A percentile compares a stretch with the other conserved stretches of the same genome.
Conservation (phyloP, 1,140 invertebrate genomes). For the Pseudomyrmex flavicornis region DNA sequence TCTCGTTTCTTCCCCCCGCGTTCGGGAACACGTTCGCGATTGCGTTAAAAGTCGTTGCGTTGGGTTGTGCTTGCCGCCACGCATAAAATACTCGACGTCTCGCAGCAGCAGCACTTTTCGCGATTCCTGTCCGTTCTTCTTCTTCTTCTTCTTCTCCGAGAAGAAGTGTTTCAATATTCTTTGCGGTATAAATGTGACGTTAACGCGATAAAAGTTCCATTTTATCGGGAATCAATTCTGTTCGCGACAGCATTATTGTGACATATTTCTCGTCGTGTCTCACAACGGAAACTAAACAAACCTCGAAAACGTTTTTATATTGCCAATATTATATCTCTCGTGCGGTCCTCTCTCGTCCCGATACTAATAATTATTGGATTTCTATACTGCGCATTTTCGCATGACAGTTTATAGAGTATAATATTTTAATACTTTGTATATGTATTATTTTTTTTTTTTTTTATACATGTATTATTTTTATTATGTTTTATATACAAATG, state of each 20-base stretch:
- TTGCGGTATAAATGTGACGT: conserved; percentile 46
- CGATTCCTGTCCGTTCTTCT: background rate
- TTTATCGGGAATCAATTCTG: conserved; percentile 41
- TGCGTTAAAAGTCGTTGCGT: conserved; percentile 47
- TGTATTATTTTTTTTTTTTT: no score
- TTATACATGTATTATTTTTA: no score
- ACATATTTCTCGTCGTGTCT: background rate
- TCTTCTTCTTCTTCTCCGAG: background rate
- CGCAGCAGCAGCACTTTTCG: background rate
- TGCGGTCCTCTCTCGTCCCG: no score
- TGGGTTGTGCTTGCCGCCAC: background rate
- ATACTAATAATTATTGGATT: no score
- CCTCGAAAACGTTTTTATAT: conserved; percentile 6
- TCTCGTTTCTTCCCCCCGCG: background rate
- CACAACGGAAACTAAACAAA: conserved; percentile 17
- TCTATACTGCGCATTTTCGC: background rate
- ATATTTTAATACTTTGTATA: no score
- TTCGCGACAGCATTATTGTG: conserved; percentile 19
- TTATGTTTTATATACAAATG: no score
- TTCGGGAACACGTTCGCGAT: conserved; percentile 37
- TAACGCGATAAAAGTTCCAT: conserved; percentile 36
- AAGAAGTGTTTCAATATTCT: conserved; percentile 37
- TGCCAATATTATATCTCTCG: background rate
- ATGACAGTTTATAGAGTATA: no score
- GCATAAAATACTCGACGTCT: conserved; percentile 28